Conservation (phyloP, 2,113 vertebrate genomes). For the Leuciscus idus region DNA sequence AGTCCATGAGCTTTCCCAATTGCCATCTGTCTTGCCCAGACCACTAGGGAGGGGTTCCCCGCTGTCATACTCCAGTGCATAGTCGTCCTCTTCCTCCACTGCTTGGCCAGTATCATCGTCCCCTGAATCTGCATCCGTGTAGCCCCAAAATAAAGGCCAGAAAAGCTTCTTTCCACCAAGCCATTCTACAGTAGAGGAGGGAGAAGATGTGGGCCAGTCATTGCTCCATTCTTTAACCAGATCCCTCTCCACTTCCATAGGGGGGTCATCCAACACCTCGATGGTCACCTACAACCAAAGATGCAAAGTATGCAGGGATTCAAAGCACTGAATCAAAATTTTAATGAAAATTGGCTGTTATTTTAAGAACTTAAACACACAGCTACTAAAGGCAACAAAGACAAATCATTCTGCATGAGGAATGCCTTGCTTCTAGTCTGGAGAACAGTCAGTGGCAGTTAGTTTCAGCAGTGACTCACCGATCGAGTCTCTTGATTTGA, state of each 20-base stretch:
- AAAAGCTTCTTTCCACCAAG: slow-evolving; percentile 84
- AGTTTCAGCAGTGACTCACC: slow-evolving; percentile 11
- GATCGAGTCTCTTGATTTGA: slow-evolving; percentile 13
- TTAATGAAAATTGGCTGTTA: background rate
- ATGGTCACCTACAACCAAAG: slow-evolving; percentile 82
- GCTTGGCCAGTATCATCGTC: slow-evolving; percentile 73
- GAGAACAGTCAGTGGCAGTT: background rate
- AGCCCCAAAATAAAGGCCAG: slow-evolving; percentile 92
- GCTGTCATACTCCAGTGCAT: slow-evolving; percentile 82
- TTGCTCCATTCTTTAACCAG: slow-evolving; percentile 78
- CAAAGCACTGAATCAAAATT: background rate
- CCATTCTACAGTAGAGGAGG: slow-evolving; percentile 79
- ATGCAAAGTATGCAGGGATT: background rate
- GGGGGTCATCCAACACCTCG: slow-evolving; percentile 86
- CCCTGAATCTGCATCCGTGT: slow-evolving; percentile 74
- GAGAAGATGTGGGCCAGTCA: slow-evolving; percentile 76
- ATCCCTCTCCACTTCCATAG: slow-evolving; percentile 88
- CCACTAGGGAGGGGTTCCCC: slow-evolving; percentile 83
- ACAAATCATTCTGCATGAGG: background rate
- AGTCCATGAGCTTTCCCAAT: slow-evolving; percentile 82
- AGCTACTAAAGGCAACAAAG: background rate
- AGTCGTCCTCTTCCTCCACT: slow-evolving; percentile 75
- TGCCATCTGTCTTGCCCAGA: slow-evolving; percentile 76
- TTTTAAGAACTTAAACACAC: background rate
- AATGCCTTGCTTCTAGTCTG: slow-evolving; percentile 1